phyloP scores from a whole-genome alignment of 2,113 vertebrate species.

The Rissa tridactyla region DNA sequence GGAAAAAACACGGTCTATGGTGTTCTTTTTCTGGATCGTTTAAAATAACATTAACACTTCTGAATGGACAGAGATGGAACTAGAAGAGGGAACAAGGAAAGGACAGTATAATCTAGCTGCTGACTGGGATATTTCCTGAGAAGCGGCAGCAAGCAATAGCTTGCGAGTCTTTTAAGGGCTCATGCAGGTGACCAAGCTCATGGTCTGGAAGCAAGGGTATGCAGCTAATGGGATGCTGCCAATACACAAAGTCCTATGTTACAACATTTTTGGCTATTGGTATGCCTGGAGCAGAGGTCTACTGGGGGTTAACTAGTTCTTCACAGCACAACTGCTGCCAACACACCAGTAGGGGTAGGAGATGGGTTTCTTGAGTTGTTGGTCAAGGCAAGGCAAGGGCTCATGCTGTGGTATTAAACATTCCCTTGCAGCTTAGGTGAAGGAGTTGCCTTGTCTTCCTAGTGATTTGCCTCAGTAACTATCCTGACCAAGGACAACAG shows the following conservation, averaged over 20 bases:
- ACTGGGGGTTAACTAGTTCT: not conserved
- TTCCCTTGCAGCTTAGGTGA: not conserved
- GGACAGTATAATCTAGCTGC: constrained; percentile 52
- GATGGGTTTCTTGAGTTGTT: not conserved
- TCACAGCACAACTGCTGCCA: not conserved
- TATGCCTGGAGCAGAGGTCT: not conserved
- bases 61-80: constrained; percentile 10
- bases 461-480: not conserved
- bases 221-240: not conserved
- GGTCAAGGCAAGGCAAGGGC: not conserved
- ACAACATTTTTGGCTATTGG: not conserved
- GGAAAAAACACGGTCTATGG: not conserved
- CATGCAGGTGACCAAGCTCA: not conserved
- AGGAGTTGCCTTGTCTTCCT: not conserved
- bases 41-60: constrained; percentile 26
- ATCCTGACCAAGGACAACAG: not conserved
- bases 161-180: not conserved
- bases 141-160: not conserved
- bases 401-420: not conserved
- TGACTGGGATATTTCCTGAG: constrained; percentile 18
- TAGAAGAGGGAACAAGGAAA: constrained; percentile 25
- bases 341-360: fast-evolving
- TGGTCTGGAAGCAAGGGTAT: not conserved
- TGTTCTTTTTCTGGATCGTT: not conserved
- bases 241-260: not conserved